Evolutionary conservation across 2,797 vertebrate genomes (phyloP).

Genomic region (Cyclopterus lumpus): DNA sequence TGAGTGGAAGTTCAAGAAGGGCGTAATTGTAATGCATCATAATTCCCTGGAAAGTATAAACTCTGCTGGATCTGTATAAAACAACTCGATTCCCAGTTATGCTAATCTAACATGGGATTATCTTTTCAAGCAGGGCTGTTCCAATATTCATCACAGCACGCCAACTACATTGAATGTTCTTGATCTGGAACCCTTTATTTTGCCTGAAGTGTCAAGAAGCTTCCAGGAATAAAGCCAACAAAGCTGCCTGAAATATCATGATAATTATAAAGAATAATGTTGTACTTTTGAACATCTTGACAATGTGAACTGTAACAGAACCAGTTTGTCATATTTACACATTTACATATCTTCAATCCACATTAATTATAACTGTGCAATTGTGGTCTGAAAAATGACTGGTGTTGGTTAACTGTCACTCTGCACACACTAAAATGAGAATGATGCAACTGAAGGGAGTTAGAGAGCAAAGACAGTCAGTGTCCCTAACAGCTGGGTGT

Average conservation of each 20-base stretch:
- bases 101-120: constrained; percentile 21
- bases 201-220: neutral
- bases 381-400: constrained; percentile 1
- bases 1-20: constrained; percentile 36
- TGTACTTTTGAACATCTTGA: constrained; percentile 32
- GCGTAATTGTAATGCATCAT: constrained; percentile 26
- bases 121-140: constrained; percentile 28
- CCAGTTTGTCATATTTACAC: constrained; percentile 25
- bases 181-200: constrained; percentile 9
- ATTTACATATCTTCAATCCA: constrained; percentile 5
- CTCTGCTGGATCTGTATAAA: constrained; percentile 30
- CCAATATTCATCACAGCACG: constrained; percentile 16
- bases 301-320: constrained; percentile 2
- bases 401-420: constrained; percentile 19
- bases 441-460: constrained; percentile 4
- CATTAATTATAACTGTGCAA: neutral
- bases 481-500: constrained; percentile 25
- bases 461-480: constrained; percentile 12
- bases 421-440: constrained; percentile 17
- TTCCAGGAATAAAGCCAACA: neutral
- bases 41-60: constrained; percentile 48
- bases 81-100: constrained; percentile 29
- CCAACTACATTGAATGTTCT: constrained; percentile 3
- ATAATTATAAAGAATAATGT: constrained; percentile 4
- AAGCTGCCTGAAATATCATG: neutral